phyloP scores from a whole-genome alignment of 1,140 invertebrate genomes.

The Drosophila serrata region DNA sequence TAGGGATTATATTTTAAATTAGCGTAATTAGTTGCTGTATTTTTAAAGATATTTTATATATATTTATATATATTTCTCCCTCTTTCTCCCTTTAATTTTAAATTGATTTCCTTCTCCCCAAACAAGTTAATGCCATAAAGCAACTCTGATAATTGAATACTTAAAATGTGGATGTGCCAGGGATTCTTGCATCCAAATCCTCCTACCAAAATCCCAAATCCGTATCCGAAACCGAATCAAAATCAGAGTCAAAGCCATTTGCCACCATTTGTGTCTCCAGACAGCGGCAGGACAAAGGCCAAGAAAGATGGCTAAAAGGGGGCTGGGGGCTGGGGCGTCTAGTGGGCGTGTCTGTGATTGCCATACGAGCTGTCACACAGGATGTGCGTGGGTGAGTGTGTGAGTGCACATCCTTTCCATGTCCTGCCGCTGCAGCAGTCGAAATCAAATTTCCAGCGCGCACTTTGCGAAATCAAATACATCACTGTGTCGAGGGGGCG shows the following conservation, averaged over 20 bases:
- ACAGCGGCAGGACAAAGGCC: constrained; percentile 50
- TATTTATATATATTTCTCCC: not conserved
- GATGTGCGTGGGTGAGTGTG: constrained; percentile 25
- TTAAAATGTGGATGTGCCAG: constrained; percentile 50
- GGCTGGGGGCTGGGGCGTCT: constrained; percentile 4
- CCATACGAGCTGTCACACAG: constrained; percentile 57
- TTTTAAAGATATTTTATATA: not conserved
- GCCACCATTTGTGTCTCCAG: constrained; percentile 52
- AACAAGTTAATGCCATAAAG: constrained; percentile 17
- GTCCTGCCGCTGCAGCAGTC: constrained; percentile 33
- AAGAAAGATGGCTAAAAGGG: constrained; percentile 1
- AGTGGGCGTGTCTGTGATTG: constrained; percentile 47
- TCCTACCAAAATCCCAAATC: not conserved
- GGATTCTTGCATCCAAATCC: constrained; percentile 1
- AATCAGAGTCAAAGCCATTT: constrained; percentile 51
- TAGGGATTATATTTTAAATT: not conserved
- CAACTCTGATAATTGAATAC: constrained; percentile 38
- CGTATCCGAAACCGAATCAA: constrained; percentile 35
- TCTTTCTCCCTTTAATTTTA: not conserved
- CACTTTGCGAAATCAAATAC: constrained; percentile 80
- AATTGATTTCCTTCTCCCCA: not conserved
- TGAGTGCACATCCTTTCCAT: constrained; percentile 8
- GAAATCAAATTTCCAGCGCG: constrained; percentile 78
- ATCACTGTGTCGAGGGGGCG: constrained; percentile 33
- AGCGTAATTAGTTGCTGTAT: not conserved